These are phyloP conservation scores for Actinernus sp. DNA, from an alignment of 92 coral and sea anemone species.

Conservation along the genomic window DNA sequence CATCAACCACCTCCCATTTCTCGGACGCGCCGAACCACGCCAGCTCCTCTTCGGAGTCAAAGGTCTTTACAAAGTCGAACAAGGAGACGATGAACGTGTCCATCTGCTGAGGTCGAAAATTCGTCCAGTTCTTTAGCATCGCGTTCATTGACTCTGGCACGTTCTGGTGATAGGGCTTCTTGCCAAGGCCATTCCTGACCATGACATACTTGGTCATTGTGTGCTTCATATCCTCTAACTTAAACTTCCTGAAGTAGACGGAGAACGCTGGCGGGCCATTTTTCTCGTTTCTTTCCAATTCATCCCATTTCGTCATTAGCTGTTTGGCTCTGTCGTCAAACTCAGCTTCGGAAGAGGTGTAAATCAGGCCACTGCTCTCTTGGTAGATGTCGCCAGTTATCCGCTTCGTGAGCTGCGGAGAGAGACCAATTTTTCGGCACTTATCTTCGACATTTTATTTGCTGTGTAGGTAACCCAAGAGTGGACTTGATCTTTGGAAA, in stretches of 20 bases:
- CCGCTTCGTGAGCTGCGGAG: constrained; percentile 1
- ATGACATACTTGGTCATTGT: constrained; percentile 32
- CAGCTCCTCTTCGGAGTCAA: constrained; percentile 48
- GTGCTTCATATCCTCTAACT: constrained; percentile 25
- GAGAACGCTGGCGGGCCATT: constrained; percentile 34
- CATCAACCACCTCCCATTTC: constrained; percentile 56
- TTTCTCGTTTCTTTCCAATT: constrained; percentile 24
- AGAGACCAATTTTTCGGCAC: constrained; percentile 29
- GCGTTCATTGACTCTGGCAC: constrained; percentile 46
- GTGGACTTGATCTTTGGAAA: constrained; percentile 24
- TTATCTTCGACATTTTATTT: constrained; percentile 42
- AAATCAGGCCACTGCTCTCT: constrained; percentile 33
- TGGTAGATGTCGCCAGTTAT: constrained; percentile 38
- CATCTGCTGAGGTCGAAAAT: constrained; percentile 52
- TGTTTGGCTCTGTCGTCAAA: constrained; percentile 15
- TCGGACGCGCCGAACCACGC: constrained; percentile 64
- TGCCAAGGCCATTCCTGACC: constrained; percentile 37
- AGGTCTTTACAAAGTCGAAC: constrained; percentile 41
- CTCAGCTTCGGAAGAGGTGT: constrained; percentile 3
- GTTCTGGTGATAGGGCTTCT: constrained; percentile 50
- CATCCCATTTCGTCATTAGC: constrained; percentile 47
- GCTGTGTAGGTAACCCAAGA: constrained; percentile 65
- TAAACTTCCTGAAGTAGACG: constrained; percentile 26
- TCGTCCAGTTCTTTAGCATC: constrained; percentile 54
- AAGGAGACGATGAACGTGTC: constrained; percentile 40